Conservation (phyloP, 2,113 vertebrate genomes). For the Pedionomus torquatus region DNA sequence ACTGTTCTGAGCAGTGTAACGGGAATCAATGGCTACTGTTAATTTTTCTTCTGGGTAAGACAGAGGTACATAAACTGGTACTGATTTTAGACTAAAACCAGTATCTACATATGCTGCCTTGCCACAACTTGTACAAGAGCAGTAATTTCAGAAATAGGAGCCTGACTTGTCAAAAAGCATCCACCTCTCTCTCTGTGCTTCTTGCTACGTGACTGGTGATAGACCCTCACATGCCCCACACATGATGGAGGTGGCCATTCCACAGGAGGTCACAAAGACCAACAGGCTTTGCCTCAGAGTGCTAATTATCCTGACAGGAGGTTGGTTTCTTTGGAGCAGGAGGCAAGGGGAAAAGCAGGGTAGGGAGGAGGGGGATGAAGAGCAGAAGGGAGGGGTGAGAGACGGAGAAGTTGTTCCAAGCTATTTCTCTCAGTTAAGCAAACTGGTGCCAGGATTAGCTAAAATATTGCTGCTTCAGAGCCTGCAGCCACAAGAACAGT, state of each 20-base stretch:
- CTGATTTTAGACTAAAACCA: background rate
- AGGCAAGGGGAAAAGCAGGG: background rate
- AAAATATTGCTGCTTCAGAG: background rate
- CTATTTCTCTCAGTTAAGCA: background rate
- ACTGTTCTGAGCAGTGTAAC: background rate
- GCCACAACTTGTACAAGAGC: background rate
- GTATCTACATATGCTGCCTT: background rate
- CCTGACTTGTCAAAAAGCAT: background rate
- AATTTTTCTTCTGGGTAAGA: background rate
- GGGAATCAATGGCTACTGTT: background rate
- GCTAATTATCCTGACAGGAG: constrained; percentile 9
- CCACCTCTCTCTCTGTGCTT: background rate
- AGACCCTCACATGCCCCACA: background rate
- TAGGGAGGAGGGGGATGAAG: background rate
- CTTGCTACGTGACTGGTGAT: background rate
- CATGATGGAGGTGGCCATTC: constrained; percentile 11
- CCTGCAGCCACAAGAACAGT: background rate
- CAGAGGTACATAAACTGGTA: background rate
- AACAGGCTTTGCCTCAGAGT: background rate
- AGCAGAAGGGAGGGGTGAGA: background rate
- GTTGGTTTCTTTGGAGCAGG: background rate
- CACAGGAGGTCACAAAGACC: background rate
- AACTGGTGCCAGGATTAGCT: background rate
- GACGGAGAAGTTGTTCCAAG: background rate
- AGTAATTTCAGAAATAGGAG: background rate